Conservation (phyloP, 2,113 vertebrate species). For the Amphilophus citrinellus region DNA sequence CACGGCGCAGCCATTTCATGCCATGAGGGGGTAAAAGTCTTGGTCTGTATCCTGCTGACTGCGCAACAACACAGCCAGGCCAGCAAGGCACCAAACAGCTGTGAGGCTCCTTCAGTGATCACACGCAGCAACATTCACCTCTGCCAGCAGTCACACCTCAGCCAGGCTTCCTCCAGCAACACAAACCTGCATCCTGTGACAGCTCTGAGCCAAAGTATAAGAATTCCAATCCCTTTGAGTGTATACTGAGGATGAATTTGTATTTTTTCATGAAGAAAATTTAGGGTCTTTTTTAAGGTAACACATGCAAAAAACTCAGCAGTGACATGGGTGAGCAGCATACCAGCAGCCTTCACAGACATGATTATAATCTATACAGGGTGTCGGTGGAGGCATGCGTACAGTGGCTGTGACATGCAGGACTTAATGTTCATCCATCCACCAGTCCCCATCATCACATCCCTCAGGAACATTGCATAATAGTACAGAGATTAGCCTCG, state of each 20-base stretch:
- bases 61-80: constrained; percentile 6
- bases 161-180: neutral
- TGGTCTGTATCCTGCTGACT: constrained; percentile 26
- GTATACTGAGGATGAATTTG: no score
- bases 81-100: constrained; percentile 39
- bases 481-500: constrained; percentile 18
- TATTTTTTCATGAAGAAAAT: neutral
- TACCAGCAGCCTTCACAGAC: neutral
- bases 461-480: constrained; percentile 26
- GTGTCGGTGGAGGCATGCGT: neutral
- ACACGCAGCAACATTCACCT: constrained; percentile 6
- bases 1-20: constrained; percentile 41
- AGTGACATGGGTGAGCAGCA: neutral
- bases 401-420: neutral
- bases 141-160: neutral
- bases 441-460: constrained; percentile 33
- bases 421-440: constrained; percentile 44
- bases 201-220: neutral
- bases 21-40: neutral
- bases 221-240: neutral
- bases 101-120: constrained; percentile 20
- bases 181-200: neutral
- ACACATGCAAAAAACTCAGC: neutral
- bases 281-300: neutral
- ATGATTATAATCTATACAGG: neutral